Base-by-base conservation (phyloP, 2,113 vertebrate species). In the Rhinogobius similis region DNA sequence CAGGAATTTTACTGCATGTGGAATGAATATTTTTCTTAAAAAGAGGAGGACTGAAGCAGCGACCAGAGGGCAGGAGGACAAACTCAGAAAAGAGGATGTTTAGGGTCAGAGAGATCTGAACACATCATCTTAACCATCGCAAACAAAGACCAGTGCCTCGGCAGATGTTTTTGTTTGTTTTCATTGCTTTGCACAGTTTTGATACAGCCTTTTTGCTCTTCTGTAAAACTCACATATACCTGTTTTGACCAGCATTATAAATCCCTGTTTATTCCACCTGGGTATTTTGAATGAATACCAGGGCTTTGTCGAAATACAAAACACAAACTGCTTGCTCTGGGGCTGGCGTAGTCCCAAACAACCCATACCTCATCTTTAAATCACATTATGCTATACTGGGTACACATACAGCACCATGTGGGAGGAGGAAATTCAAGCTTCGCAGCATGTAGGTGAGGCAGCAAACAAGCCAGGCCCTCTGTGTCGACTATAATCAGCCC, bases 241-340 rank as follows among this genome's bases (percentile, higher is more conserved):
- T 58, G 18, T 56, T 48, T 58, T 27, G 55, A 24, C 23, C 26
- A 9, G 55, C 26, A 29, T 29, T 58, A 55, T 59, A 52, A 29
- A 76, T 76, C 27, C 63, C 24, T 65, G 10, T 43, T 65, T 23
- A 58, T 44, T 56, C 68, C 61, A 20, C 2, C 43, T 61, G 58
- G 27, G 58, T 61, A 61, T 61, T 26, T 38, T 36, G 58, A 61
- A 61, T 59, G 29, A 53, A 53, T 61, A 61, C 29, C 58, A 32
- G 16, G 75, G 21, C 14, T 44, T 68, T 65, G 52, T 38, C n/a
- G 64, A 73, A 18, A 62, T 26, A 24, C 43, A 68, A 80, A 70
- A 70, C 64, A 56, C 16, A 61, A 71, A 32, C 48, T 63, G 67
- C 59, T 10, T 8, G n/a, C 12, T 62, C 6, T 63, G 67, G 46